Percentiles rank a stretch among this genome's conserved stretches.
phyloP scores from a whole-genome alignment of 2,113 vertebrate species.

The Paraplagusia blochii region DNA sequence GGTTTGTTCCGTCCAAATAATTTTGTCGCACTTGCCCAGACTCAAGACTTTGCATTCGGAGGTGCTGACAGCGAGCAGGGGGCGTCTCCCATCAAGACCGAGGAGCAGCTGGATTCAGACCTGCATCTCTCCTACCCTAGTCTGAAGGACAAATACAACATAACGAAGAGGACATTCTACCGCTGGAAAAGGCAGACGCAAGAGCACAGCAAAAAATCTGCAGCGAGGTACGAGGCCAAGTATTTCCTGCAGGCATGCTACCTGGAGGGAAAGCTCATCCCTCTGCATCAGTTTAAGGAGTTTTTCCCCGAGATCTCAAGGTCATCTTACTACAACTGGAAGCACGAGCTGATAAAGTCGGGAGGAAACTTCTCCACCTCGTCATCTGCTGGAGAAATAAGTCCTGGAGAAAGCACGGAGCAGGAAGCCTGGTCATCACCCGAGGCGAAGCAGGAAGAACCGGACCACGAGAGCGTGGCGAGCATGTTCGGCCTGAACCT shows the following conservation, averaged over 20 bases:
- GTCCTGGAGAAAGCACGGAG: conserved; percentile 73
- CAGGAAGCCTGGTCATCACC: conserved; percentile 76
- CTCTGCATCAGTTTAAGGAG: conserved; percentile 87
- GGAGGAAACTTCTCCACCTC: conserved; percentile 67
- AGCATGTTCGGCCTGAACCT: conserved; percentile 61
- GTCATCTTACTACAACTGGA: conserved; percentile 95
- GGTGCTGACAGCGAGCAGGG: conserved; percentile 43
- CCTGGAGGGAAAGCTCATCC: conserved; percentile 82
- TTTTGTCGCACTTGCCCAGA: conserved; percentile 85
- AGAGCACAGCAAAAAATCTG: conserved; percentile 86
- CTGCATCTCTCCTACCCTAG: conserved; percentile 82
- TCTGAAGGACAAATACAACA: conserved; percentile 84
- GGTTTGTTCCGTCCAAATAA: conserved; percentile 84
- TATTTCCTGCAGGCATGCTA: conserved; percentile 89
- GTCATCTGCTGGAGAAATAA: conserved; percentile 64
- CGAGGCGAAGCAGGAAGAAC: conserved; percentile 55
- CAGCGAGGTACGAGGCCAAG: conserved; percentile 90
- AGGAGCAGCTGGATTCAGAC: conserved; percentile 77
- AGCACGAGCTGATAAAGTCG: conserved; percentile 84
- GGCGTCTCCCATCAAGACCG: conserved; percentile 67
- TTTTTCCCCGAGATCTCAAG: conserved; percentile 93
- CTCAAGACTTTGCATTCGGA: conserved; percentile 67
- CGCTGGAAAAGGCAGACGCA: conserved; percentile 91
- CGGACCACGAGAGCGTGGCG: conserved; percentile 56
- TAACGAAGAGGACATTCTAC: conserved; percentile 94